Base-by-base conservation (phyloP, 2,888 invertebrate genomes). In the Lasius fuliginosus region DNA sequence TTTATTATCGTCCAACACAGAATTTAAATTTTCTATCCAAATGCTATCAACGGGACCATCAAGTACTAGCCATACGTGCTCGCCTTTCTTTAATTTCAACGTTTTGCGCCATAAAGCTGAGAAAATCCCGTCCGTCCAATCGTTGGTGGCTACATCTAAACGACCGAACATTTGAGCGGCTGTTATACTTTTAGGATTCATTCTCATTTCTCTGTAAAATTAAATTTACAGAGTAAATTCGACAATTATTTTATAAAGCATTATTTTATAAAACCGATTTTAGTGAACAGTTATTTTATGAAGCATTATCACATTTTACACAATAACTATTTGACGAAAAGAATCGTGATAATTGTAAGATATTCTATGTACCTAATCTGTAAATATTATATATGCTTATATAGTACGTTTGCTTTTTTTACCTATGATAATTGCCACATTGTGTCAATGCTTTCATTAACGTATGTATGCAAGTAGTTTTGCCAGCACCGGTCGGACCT, bases 111-210 rank as follows among this genome's bases (percentile, higher is more conserved):
- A 99, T 0, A 99, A 95, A 0, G 99, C 98, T 0, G 99, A 99
- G 95, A 99, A 99, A 92, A 99, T 99, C 8, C 99, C 99, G 94
- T 99, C 99, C 0, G 99, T 99, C 99, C 99, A 99, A 93, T 99
- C 99, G 93, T 99, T 99, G 1, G 99, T 99, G 3, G 99, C 99
- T 0, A 99, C 99, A 93, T 99, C 99, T 33, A 99, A 95, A 42
- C 98, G 96, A 0, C 99, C 99, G 94, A 99, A 99, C 99, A 99
- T 99, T 96, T 99, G 99, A 0, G 99, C 97, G 0, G 99, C 98
- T 18, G 99, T 99, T 92, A 99, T 99, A 23, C 99, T 98, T 95
- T 99, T 99, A 0, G 99, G 99, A 95, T 99, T 99, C 99, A 99
- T 99, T 89, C 99, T 96, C 98, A 99, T 98, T 96, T 99, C 99